A percentile compares a stretch with the other conserved stretches of the same genome.
Conservation (phyloP, 2,797 vertebrate genomes). For the Platalea minor region DNA sequence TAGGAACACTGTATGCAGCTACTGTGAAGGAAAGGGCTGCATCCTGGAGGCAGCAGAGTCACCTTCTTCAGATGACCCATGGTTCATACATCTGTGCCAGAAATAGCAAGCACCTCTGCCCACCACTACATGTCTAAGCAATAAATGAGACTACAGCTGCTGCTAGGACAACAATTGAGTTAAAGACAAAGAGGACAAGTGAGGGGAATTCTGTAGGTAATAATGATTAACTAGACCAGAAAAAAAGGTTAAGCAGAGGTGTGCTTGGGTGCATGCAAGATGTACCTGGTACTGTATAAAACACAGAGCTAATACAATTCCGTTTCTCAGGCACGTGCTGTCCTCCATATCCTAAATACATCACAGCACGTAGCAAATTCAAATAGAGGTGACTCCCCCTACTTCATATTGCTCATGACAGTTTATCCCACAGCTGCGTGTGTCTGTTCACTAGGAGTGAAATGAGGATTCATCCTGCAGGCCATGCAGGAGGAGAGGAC, state of each 20-base stretch:
- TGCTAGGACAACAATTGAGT: not conserved
- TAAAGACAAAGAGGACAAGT: not conserved
- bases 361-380: not conserved
- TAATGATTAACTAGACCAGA: not conserved
- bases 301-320: not conserved
- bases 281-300: not conserved
- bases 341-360: not conserved
- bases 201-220: not conserved
- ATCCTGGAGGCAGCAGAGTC: not conserved
- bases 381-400: not conserved
- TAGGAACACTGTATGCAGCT: not conserved
- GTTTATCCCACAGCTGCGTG: not conserved
- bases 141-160: not conserved
- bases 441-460: not conserved
- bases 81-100: not conserved
- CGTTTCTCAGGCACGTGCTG: not conserved
- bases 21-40: not conserved
- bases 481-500: not conserved
- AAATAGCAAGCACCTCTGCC: not conserved
- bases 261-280: not conserved
- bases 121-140: not conserved
- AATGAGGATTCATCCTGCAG: conserved; percentile 5
- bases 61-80: not conserved
- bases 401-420: not conserved
- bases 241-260: not conserved